Conservation (phyloP, 2,888 invertebrate species). For the Noctua janthina region DNA sequence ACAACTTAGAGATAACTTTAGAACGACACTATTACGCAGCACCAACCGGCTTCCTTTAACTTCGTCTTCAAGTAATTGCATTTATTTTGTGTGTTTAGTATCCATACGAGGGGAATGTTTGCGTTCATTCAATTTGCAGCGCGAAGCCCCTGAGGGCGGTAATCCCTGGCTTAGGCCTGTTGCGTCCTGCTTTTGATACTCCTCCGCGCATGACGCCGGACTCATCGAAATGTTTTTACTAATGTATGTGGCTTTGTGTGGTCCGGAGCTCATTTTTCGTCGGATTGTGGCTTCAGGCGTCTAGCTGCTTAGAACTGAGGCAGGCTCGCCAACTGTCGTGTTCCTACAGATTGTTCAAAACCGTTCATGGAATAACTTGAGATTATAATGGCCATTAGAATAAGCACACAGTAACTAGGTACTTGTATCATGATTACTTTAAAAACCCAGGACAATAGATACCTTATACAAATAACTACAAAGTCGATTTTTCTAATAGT, state of each 20-base stretch:
- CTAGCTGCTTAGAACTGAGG: neutral
- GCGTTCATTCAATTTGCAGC: constrained; percentile 87
- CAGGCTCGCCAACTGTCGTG: neutral
- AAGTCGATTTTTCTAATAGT: constrained; percentile 30
- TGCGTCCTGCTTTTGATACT: constrained; percentile 83
- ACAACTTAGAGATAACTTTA: constrained; percentile 42
- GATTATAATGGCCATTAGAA: neutral
- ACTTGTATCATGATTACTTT: neutral
- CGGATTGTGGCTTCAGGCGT: constrained; percentile 22
- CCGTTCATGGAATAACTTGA: neutral
- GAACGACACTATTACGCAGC: constrained; percentile 50
- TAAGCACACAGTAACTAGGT: neutral
- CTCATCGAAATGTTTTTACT: constrained; percentile 66
- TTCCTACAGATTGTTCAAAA: constrained; percentile 6
- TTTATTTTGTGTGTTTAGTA: constrained; percentile 76
- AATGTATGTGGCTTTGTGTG: constrained; percentile 56
- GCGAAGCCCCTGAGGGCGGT: constrained; percentile 86
- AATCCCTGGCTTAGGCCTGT: constrained; percentile 87
- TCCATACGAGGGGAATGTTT: constrained; percentile 76
- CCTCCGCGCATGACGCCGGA: constrained; percentile 54
- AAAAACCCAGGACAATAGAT: neutral
- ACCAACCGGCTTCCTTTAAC: constrained; percentile 62
- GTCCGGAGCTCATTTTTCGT: constrained; percentile 30
- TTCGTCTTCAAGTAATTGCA: constrained; percentile 71
- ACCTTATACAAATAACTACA: neutral